phyloP scores from a whole-genome alignment of 2,113 vertebrate species.

The Upupa epops region DNA sequence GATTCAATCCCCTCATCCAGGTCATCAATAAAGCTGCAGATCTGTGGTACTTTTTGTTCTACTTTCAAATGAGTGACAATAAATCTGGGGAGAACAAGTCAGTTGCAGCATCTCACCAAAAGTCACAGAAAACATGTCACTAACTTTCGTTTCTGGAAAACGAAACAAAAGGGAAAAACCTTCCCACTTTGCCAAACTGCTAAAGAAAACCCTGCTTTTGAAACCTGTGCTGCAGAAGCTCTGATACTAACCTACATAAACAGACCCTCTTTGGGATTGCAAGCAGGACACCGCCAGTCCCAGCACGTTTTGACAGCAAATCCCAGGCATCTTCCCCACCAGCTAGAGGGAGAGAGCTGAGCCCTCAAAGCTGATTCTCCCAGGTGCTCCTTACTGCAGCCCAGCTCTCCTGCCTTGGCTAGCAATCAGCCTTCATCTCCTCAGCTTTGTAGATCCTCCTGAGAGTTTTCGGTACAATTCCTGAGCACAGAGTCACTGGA shows the following conservation, averaged over 20 bases:
- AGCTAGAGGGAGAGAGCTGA: neutral
- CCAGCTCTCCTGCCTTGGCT: neutral
- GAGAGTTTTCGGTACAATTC: neutral
- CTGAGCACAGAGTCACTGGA: neutral
- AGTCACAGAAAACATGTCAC: neutral
- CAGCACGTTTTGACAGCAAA: conserved; percentile 32
- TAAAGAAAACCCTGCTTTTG: neutral
- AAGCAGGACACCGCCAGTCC: neutral
- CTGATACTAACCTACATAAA: neutral
- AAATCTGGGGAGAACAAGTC: too few species aligned
- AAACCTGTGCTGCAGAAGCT: neutral
- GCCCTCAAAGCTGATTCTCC: neutral
- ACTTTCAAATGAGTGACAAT: too few species aligned
- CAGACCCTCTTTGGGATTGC: neutral
- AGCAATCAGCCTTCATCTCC: neutral
- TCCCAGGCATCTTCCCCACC: neutral
- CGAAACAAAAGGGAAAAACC: neutral
- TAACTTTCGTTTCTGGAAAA: neutral
- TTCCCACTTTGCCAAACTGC: neutral
- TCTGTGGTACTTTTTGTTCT: neutral
- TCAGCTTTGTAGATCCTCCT: neutral
- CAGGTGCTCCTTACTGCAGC: neutral
- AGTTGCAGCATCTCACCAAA: neutral
- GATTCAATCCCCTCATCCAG: too few species aligned
- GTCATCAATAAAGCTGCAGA: neutral